phyloP scores from a whole-genome alignment of 2,888 invertebrate species.

The Nomada fabriciana region DNA sequence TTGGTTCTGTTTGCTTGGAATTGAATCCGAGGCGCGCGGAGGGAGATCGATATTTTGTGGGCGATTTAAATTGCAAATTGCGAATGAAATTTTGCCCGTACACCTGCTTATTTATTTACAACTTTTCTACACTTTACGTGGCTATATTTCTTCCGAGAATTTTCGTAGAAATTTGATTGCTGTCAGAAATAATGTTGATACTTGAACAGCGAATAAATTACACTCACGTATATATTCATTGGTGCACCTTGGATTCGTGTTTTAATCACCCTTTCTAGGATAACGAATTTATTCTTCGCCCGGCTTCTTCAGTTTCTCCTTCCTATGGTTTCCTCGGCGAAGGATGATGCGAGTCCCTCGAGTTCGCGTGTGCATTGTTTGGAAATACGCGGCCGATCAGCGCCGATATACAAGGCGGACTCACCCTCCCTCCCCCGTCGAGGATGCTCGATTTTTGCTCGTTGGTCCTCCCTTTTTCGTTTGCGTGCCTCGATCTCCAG shows the following conservation, averaged over 20 bases:
- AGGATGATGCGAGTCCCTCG: constrained; percentile 71
- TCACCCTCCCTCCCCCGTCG: constrained; percentile 27
- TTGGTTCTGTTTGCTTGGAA: background rate
- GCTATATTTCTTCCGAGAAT: no score
- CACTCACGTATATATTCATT: no score
- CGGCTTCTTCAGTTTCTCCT: background rate
- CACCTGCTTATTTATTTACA: no score
- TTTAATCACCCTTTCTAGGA: background rate
- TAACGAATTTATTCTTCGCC: background rate
- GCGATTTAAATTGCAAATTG: no score
- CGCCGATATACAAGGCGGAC: constrained; percentile 64
- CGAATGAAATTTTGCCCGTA: no score
- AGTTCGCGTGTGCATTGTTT: constrained; percentile 80
- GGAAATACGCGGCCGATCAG: constrained; percentile 82
- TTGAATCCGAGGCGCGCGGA: background rate
- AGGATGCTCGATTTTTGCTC: constrained; percentile 70
- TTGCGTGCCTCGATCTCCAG: constrained; percentile 61
- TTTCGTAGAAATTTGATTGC: no score
- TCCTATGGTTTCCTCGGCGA: constrained; percentile 23
- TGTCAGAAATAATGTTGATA: no score
- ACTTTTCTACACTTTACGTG: no score
- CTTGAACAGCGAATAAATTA: no score
- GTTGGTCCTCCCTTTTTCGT: constrained; percentile 69
- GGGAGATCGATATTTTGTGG: no score
- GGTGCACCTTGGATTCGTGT: no score